These are phyloP conservation scores for Pilophorus perplexus DNA, from an alignment of 2,888 invertebrate genomes.

Conservation along the genomic window DNA sequence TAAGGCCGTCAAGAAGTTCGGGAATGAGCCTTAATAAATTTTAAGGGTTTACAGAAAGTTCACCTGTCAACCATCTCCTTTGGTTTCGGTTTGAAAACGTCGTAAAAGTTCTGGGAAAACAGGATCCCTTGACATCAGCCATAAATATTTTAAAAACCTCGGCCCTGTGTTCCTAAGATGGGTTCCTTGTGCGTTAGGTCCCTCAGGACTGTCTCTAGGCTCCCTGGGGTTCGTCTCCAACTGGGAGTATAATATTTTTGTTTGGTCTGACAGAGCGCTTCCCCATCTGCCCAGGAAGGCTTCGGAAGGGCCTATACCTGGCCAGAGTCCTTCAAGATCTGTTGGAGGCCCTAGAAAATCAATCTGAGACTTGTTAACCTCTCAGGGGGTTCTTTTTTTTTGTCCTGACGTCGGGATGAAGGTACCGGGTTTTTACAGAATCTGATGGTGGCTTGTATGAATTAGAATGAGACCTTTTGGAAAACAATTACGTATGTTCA, in stretches of 20 bases:
- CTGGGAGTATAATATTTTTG: slow-evolving; percentile 24
- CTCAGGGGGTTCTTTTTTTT: neutral
- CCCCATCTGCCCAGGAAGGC: slow-evolving; percentile 1
- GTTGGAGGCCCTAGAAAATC: slow-evolving; percentile 12
- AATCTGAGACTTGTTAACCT: slow-evolving; percentile 27
- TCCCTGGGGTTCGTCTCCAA: no score
- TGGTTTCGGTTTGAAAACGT: no score
- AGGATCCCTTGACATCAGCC: no score
- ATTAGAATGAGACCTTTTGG: neutral
- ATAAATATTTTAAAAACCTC: slow-evolving; percentile 20
- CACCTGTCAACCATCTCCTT: no score
- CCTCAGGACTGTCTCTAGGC: no score
- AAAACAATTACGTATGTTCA: neutral
- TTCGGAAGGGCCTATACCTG: slow-evolving; percentile 6
- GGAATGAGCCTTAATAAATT: no score
- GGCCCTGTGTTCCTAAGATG: no score
- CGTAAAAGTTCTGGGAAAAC: no score
- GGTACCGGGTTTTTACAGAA: neutral
- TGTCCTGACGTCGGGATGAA: neutral
- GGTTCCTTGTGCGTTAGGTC: no score
- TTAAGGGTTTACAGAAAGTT: no score
- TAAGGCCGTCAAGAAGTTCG: no score
- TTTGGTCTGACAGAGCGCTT: slow-evolving; percentile 23
- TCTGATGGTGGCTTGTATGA: no score
- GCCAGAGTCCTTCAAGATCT: slow-evolving; percentile 5